Conservation (phyloP, 2,113 vertebrate species). For the Corvus hawaiiensis region DNA sequence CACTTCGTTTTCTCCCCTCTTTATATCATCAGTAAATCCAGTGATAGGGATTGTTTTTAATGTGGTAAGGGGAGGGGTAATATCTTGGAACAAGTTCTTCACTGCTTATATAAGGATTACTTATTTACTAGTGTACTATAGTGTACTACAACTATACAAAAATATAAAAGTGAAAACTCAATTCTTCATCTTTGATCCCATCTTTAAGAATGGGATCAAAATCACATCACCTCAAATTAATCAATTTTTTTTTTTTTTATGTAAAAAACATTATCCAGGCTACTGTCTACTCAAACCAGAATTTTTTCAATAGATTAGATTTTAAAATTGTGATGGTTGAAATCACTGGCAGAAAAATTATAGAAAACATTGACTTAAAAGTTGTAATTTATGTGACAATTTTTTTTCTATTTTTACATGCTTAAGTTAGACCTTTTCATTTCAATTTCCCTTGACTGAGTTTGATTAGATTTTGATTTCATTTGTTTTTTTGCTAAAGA, state of each 20-base stretch:
- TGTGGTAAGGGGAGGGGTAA: neutral
- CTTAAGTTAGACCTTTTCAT: neutral
- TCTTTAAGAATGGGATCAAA: neutral
- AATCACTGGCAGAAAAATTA: neutral
- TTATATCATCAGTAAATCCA: neutral
- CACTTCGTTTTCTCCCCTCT: neutral
- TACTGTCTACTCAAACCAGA: neutral
- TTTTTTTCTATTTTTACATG: neutral
- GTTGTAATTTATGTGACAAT: neutral
- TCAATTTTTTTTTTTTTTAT: neutral
- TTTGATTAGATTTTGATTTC: neutral
- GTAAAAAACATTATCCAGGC: neutral
- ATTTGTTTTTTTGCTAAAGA: neutral
- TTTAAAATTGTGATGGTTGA: neutral
- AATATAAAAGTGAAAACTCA: neutral
- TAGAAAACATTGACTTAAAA: neutral
- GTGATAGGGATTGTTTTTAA: neutral
- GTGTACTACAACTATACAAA: neutral
- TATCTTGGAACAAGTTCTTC: neutral
- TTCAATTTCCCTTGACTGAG: neutral
- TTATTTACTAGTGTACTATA: neutral
- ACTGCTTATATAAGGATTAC: neutral
- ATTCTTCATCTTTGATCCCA: neutral
- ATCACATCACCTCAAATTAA: neutral
- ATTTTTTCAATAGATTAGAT: neutral